Evolutionary conservation across 2,797 vertebrate species (phyloP), one percentile per base, ranked within the genome.

Genomic region (Anolis apletophallus): DNA sequence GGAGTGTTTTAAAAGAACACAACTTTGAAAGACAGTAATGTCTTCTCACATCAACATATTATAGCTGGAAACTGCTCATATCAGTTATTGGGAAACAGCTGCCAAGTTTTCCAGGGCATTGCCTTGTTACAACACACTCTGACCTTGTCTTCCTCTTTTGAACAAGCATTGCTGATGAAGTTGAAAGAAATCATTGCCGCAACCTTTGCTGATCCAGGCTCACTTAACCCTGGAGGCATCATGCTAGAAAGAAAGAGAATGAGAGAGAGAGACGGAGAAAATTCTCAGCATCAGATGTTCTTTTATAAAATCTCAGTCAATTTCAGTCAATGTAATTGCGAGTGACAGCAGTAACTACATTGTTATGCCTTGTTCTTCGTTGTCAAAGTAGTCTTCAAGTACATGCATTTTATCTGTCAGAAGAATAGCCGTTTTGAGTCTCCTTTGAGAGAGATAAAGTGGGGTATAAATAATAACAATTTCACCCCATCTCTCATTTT

Each of bases 271-370:
- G 71, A 3, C 81, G 2, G 3, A 23, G 52, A 46, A 46, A 93
- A 89, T 87, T 90, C 81, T 85, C 72, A 77, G 71, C 50, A 72
- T 93, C 80, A 83, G 89, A 90, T 91, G 83, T 84, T 86, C 78
- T 93, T 91, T 91, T 89, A n/a, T 57, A 29, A 40, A 46, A 73
- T 79, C 54, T 16, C 17, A 34, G 9, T 26, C 84, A 79, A 83
- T 91, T 83, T 80, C 75, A 87, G 86, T 79, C 81, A 73, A 57
- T 50, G 11, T 93, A 92, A 94, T 93, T 87, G 61, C 32, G 85
- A 92, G 73, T 91, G 91, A 93, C 92, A 94, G 87, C 80, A 88
- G 78, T 78, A 64, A 87, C 84, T 89, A 86, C 89, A 54, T 78
- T 84, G 55, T 64, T 91, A 17, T 88, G 68, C 68, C 40, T 92